phyloP scores from a whole-genome alignment of 2,113 vertebrate genomes.

The Vidua chalybeata region DNA sequence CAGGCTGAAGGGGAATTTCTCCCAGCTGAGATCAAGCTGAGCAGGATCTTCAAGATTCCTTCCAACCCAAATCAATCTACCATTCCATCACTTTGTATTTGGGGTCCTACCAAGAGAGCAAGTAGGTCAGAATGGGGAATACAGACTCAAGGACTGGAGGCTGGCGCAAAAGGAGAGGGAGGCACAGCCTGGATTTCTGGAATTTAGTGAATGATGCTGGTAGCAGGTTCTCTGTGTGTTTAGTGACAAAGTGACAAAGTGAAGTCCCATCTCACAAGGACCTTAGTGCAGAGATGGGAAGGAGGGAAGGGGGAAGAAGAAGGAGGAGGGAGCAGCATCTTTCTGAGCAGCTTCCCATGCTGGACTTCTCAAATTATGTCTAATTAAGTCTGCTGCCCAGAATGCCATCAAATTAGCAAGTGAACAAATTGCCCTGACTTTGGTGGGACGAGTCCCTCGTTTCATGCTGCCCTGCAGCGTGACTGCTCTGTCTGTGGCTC shows the following conservation, averaged over 20 bases:
- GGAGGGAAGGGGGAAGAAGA: not conserved
- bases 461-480: accelerated
- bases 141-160: accelerated
- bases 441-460: accelerated
- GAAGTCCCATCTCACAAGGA: not conserved
- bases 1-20: not conserved
- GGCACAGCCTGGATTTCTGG: accelerated
- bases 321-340: not conserved
- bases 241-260: no score
- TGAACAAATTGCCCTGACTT: not conserved
- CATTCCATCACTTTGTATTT: not conserved
- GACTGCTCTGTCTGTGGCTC: not conserved
- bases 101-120: not conserved
- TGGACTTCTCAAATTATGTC: not conserved
- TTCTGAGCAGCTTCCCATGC: not conserved
- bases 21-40: not conserved
- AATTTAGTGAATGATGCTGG: accelerated
- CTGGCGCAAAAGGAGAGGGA: not conserved
- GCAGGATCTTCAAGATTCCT: not conserved
- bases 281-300: not conserved
- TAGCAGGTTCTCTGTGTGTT: not conserved
- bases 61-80: not conserved
- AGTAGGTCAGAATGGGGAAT: not conserved
- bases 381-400: conserved; percentile 12
- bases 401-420: conserved; percentile 7